Base-by-base conservation (phyloP, 2,888 invertebrate genomes). In the Axea sp. region DNA sequence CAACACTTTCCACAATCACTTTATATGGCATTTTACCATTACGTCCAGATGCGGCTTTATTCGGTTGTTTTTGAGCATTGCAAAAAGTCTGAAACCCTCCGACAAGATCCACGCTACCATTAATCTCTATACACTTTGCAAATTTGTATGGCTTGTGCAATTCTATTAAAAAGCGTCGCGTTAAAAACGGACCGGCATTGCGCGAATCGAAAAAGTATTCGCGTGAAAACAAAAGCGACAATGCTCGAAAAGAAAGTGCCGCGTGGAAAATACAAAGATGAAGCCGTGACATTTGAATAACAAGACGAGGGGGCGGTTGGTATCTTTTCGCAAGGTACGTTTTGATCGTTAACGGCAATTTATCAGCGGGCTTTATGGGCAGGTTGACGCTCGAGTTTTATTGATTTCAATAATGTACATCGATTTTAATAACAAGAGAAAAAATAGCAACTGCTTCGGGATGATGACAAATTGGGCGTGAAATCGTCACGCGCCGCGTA, bases 401-500 rank as follows among this genome's bases (percentile, higher is more conserved):
- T 45, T 31, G 30, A 31, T 49, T 31, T 28, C n/a, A 19, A 17
- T 33, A 22, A 12, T 8, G 51, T n/a, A 17, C 1, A 30, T 28
- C 19, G 28, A 41, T 39, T 39, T 39, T 39, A 30, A 55, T 55
- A 17, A 39, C 14, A 2, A 4, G 12, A n/a, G 3, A 24, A 22
- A 12, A 11, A 19, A 8, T 1, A 9, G 19, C 9, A 11, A 2
- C n/a, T n/a, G 15, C 43, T 26, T 43, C 26, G 53, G 28, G 39
- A 64, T 45, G 65, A 65, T 65, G 65, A 65, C 65, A 55, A 65
- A 65, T 65, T 47, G 55, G 47, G 65, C 31, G 65, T 55, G 57
- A 57, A 67, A 67, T 57, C 49, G 67, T 67, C 67, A 41, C 67
- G 33, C 45, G 37, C 15, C 37, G 22, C 49, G 59, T 68, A 51